These are phyloP conservation scores for Mongoloraphidia duomilia DNA, from an alignment of 2,888 invertebrate genomes.

Conservation along the genomic window DNA sequence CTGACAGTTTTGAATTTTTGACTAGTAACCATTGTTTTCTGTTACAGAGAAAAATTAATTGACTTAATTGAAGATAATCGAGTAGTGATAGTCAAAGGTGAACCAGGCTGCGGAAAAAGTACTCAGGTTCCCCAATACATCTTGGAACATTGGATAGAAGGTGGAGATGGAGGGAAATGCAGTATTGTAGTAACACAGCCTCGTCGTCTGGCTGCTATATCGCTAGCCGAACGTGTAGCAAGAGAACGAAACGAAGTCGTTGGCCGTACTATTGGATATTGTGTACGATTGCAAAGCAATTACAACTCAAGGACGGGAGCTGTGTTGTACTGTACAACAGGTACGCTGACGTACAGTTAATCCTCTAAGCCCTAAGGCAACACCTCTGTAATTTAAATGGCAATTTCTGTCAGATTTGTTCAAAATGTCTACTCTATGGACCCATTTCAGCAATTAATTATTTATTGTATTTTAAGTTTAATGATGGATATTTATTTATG, in stretches of 20 bases:
- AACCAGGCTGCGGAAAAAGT: constrained; percentile 62
- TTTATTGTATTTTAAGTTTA: too few species aligned
- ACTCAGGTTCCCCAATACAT: constrained; percentile 52
- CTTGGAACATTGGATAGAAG: constrained; percentile 33
- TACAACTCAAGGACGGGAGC: constrained; percentile 40
- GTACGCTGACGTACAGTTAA: constrained; percentile 21
- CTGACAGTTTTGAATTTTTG: neutral
- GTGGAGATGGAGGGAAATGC: constrained; percentile 31
- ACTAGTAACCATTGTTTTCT: constrained; percentile 5
- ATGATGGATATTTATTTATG: neutral
- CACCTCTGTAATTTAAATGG: too few species aligned
- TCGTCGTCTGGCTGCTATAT: constrained; percentile 51
- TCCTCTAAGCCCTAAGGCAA: too few species aligned
- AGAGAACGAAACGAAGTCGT: constrained; percentile 43
- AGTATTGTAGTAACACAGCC: constrained; percentile 51
- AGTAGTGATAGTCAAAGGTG: constrained; percentile 47
- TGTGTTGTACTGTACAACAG: constrained; percentile 55
- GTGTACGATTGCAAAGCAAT: constrained; percentile 41
- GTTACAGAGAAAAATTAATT: constrained; percentile 34
- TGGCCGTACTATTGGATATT: constrained; percentile 51
- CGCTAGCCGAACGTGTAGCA: constrained; percentile 49
- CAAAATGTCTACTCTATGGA: too few species aligned
- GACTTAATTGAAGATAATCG: constrained; percentile 34
- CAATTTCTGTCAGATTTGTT: too few species aligned
- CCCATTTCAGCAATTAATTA: too few species aligned